Conservation (phyloP, 2,797 vertebrate species). For the Phalloptychus januarius region DNA sequence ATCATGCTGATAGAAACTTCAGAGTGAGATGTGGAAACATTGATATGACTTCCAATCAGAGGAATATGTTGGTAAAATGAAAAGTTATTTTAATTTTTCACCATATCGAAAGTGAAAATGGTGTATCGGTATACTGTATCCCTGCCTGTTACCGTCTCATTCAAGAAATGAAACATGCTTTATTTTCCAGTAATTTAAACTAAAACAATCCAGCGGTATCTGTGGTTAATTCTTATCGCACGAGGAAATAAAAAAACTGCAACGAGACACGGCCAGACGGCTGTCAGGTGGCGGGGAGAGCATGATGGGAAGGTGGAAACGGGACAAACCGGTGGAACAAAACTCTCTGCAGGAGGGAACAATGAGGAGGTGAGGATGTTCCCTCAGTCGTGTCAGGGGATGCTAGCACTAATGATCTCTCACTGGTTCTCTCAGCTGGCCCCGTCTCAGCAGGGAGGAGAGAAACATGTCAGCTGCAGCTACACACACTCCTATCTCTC, state of each 20-base stretch:
- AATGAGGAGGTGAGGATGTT: slow-evolving; percentile 49
- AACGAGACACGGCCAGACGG: slow-evolving; percentile 17
- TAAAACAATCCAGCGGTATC: not conserved
- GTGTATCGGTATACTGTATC: too few relatives aligned
- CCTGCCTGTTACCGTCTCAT: not conserved
- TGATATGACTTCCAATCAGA: not conserved
- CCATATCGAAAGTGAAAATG: too few relatives aligned
- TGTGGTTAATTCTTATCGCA: not conserved
- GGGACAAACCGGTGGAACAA: slow-evolving; percentile 46
- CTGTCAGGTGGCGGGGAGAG: slow-evolving; percentile 26
- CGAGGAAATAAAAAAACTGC: not conserved
- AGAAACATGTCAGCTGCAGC: slow-evolving; percentile 66
- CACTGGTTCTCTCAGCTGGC: slow-evolving; percentile 74
- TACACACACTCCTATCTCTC: slow-evolving; percentile 33
- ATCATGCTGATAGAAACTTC: not conserved
- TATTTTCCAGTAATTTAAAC: not conserved
- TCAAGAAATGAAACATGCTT: not conserved
- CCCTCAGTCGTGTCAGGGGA: slow-evolving; percentile 51
- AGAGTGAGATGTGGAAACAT: not conserved
- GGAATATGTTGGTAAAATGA: not conserved
- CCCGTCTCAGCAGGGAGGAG: slow-evolving; percentile 66
- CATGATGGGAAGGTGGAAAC: slow-evolving; percentile 21
- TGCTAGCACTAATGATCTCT: slow-evolving; percentile 77
- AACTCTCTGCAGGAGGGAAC: slow-evolving; percentile 37
- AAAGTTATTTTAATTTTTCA: not conserved